Conservation (phyloP, 2,113 vertebrate species). For the Diadophis punctatus region DNA sequence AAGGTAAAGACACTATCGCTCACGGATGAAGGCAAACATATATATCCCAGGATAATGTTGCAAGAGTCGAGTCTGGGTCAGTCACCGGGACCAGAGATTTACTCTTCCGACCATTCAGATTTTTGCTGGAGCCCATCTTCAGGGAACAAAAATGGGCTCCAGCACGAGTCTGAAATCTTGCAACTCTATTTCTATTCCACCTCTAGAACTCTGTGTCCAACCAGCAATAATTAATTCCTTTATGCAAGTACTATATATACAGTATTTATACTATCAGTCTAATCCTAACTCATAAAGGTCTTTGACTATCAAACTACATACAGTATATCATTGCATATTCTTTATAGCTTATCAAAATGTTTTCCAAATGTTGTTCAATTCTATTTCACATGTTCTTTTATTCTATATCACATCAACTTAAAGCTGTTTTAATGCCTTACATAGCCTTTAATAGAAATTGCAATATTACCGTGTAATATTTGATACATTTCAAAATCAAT, state of each 20-base stretch:
- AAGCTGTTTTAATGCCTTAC: fast-evolving
- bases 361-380: neutral
- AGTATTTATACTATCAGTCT: neutral
- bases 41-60: neutral
- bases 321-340: neutral
- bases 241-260: slow-evolving; percentile 17
- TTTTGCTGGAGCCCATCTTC: neutral
- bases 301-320: slow-evolving; percentile 40
- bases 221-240: slow-evolving; percentile 31
- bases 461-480: neutral
- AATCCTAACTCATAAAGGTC: slow-evolving; percentile 17
- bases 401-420: neutral
- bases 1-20: neutral
- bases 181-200: neutral
- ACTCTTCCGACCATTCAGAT: too few species aligned
- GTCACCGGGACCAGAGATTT: too few species aligned
- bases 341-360: slow-evolving; percentile 8
- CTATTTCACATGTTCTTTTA: neutral
- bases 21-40: neutral
- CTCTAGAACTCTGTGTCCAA: slow-evolving; percentile 12
- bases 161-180: neutral
- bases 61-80: neutral
- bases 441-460: neutral
- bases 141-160: neutral
- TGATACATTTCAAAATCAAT: neutral